Base-by-base conservation (phyloP, 2,888 invertebrate species). In the Drosophila phalerata region DNA sequence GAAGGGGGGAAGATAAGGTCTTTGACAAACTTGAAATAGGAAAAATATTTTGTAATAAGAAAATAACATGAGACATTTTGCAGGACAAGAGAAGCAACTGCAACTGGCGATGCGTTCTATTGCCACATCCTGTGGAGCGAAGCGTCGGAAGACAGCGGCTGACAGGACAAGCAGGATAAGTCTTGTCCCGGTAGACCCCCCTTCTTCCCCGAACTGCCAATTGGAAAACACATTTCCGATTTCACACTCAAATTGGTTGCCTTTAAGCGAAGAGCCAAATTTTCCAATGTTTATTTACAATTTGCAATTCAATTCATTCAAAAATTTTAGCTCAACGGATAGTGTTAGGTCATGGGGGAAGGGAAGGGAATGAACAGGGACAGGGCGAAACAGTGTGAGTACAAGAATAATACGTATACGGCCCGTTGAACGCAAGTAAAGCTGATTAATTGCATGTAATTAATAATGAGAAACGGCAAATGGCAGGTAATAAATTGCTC, bases 401-500 rank as follows among this genome's bases (percentile, higher is more conserved):
- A 3, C 10, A 9, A 40, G 45, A n/a, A 65, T 38, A 73, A 69
- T 73, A 66, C 74, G 85, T 81, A 85, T 89, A 81, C 85, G 85
- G 74, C 79, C 66, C 66, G 85, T 71, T 89, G 89, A 73, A 77
- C 89, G 70, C 80, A 88, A 74, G 81, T 64, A 76, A 69, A 88
- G 61, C 80, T 85, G 89, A 85, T 85, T 85, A 89, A 85, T 85
- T 85, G 75, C 88, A 56, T 71, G 83, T 68, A 85, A 85, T 85
- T 88, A 88, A 85, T 85, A 89, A 85, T 88, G 89, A 79, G 75
- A 49, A 84, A 71, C 71, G 85, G 80, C 75, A 85, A 85, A 85
- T 89, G 89, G 85, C 89, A 88, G 89, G 83, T 85, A 88, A 88
- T 89, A 88, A 88, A 89, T 88, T 85, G 82, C 77, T 70, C 61